Evolutionary conservation across 2,888 invertebrate species (phyloP), one percentile per base, ranked within the genome.

Genomic region (Sinhomidia bicolor): DNA sequence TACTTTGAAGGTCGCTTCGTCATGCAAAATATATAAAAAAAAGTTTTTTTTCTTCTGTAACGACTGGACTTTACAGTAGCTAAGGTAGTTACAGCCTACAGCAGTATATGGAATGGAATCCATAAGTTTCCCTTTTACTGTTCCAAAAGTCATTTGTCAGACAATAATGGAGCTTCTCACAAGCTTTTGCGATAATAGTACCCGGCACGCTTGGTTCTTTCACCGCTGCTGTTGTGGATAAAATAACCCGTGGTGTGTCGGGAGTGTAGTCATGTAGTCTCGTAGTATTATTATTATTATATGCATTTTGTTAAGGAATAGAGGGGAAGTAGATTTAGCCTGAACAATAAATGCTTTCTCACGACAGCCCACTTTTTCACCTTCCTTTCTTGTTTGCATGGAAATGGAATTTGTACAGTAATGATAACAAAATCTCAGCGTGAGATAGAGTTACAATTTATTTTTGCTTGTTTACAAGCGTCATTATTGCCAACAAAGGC

Each of bases 171-270:
- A 20, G 44, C 60, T 20, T 41, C 36, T 20, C 2, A 3, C 12
- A 5, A 10, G 36, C 23, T 71, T 62, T 36, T 36, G 17, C 62
- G 47, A 80, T 29, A 65, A 23, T 44, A 74, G 83, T 84, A 76
- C 84, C 84, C 60, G 84, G 76, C 84, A 84, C 76, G 84, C 84
- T 41, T 84, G 26, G 62, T 76, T 51, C 76, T 84, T 84, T 84
- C 84, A 54, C 68, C 65, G n/a, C n/a, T n/a, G n/a, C n/a, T n/a
- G n/a, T n/a, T n/a, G n/a, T n/a, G n/a, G n/a, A n/a, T n/a, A n/a
- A n/a, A n/a, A n/a, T n/a, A n/a, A n/a, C n/a, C n/a, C n/a, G n/a
- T n/a, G n/a, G n/a, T n/a, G n/a, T n/a, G n/a, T n/a, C n/a, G n/a
- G n/a, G n/a, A n/a, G n/a, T n/a, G n/a, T n/a, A n/a, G n/a, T n/a